Percentiles rank a stretch among this genome's conserved stretches.
Evolutionary conservation across 2,797 vertebrate species (phyloP).

Genomic region (Girardinus metallicus): DNA sequence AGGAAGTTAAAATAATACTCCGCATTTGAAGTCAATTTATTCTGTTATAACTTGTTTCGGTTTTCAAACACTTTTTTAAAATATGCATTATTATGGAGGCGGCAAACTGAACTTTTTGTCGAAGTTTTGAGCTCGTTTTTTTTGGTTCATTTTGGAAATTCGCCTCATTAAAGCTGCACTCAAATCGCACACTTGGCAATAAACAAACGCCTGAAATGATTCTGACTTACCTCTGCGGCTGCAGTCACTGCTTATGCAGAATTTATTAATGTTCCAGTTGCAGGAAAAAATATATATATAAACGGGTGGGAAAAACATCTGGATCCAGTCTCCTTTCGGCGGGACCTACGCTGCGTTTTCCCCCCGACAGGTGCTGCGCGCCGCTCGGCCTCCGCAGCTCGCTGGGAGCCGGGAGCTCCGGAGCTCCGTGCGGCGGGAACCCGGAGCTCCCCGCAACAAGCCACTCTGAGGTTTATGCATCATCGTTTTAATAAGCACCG

Average conservation of each 20-base stretch:
- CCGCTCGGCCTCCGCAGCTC: slow-evolving; percentile 57
- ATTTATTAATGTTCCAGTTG: slow-evolving; percentile 1
- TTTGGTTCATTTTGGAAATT: background rate
- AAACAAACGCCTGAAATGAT: background rate
- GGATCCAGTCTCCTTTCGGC: slow-evolving; percentile 14
- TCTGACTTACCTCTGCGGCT: slow-evolving; percentile 57
- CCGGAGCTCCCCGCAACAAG: slow-evolving; percentile 45
- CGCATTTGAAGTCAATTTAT: background rate
- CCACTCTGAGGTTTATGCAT: slow-evolving; percentile 75
- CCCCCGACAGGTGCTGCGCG: slow-evolving; percentile 74
- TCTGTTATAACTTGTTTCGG: background rate
- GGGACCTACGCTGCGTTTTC: slow-evolving; percentile 72
- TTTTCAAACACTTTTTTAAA: background rate
- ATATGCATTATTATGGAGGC: background rate
- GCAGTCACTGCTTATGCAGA: background rate
- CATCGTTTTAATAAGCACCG: slow-evolving; percentile 83
- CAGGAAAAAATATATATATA: background rate
- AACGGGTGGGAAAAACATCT: slow-evolving; percentile 14
- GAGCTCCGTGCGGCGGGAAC: slow-evolving; percentile 36
- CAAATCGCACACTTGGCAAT: background rate
- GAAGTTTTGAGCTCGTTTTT: background rate
- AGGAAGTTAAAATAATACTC: slow-evolving; percentile 22
- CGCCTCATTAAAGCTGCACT: background rate
- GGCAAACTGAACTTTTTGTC: background rate
- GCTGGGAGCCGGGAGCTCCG: slow-evolving; percentile 21